Conservation (phyloP, 1,140 invertebrate genomes). For the Bathynomus jamesi region DNA sequence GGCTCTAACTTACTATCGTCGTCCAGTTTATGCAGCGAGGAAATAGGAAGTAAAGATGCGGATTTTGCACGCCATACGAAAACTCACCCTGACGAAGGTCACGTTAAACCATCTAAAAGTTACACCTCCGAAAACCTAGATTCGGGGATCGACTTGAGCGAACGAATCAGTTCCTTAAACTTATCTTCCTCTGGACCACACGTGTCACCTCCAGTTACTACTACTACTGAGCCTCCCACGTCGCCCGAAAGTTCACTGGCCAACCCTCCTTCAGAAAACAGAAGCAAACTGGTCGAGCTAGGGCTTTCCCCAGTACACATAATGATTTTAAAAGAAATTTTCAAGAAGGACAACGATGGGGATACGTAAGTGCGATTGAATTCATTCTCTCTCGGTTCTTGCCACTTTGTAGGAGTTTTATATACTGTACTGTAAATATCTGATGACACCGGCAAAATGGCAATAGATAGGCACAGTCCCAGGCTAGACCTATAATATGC, state of each 20-base stretch:
- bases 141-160: conserved; percentile 34
- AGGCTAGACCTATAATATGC: too few relatives aligned
- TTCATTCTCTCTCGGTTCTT: too few relatives aligned
- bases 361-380: conserved; percentile 68
- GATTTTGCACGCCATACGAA: conserved; percentile 19
- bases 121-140: conserved; percentile 12
- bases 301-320: conserved; percentile 24
- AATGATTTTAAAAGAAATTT: conserved; percentile 48
- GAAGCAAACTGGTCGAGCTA: conserved; percentile 5
- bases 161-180: conserved; percentile 29
- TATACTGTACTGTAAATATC: too few relatives aligned
- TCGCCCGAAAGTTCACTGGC: background rate
- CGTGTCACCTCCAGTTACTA: conserved; percentile 37
- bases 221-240: conserved; percentile 7
- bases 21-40: conserved; percentile 38
- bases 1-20: conserved; percentile 47
- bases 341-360: conserved; percentile 58
- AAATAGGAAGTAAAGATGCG: conserved; percentile 7
- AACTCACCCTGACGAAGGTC: background rate
- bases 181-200: conserved; percentile 15
- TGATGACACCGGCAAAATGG: too few relatives aligned
- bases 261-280: conserved; percentile 39
- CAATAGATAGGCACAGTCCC: too few relatives aligned
- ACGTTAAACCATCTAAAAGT: background rate
- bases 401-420: too few relatives aligned